These are phyloP conservation scores for Semaprochilodus insignis DNA, from an alignment of 2,797 vertebrate species.

Conservation along the genomic window DNA sequence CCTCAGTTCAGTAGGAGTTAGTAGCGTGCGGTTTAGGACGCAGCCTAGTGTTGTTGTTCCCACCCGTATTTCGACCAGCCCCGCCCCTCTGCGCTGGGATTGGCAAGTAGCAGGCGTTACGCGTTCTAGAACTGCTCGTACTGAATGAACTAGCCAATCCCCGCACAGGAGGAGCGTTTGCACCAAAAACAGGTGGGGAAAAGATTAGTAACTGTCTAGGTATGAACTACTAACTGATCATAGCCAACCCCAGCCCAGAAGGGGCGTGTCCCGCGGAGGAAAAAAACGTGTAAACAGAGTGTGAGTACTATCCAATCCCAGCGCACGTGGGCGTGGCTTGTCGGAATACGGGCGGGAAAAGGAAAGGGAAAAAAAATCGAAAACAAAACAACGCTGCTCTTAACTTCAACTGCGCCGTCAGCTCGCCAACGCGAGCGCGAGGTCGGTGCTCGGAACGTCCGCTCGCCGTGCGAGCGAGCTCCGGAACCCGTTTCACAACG, in stretches of 20 bases:
- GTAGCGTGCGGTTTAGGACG: no score
- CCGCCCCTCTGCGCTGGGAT: no score
- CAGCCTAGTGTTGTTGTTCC: no score
- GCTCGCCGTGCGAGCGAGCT: neutral
- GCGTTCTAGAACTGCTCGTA: no score
- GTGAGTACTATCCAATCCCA: neutral
- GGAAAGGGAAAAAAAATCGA: neutral
- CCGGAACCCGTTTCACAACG: neutral
- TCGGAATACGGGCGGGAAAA: neutral
- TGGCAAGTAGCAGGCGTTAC: no score
- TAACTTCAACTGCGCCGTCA: neutral
- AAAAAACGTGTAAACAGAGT: neutral
- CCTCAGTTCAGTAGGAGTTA: no score
- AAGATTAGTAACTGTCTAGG: no score
- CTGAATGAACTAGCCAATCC: no score
- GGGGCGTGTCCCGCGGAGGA: neutral
- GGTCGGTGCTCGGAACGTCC: neutral
- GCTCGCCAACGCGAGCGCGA: neutral
- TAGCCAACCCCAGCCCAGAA: neutral
- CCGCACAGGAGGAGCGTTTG: no score
- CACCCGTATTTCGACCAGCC: no score
- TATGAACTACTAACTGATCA: no score
- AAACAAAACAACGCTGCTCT: neutral
- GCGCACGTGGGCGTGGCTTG: neutral
- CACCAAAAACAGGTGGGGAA: no score